Evolutionary conservation across 2,797 vertebrate genomes (phyloP).

Genomic region (Vipera latastei): DNA sequence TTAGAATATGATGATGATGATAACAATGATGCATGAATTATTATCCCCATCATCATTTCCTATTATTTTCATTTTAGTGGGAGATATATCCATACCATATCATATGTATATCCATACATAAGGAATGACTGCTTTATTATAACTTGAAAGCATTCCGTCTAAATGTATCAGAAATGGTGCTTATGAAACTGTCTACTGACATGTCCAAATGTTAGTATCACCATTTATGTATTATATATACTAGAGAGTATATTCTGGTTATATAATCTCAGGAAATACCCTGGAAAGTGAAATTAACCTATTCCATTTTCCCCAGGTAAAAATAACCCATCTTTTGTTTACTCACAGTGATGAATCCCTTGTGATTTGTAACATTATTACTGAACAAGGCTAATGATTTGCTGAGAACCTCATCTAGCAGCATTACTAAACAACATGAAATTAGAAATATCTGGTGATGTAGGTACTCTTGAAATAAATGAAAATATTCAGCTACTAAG

Average conservation of each 20-base stretch:
- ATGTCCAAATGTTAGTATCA: conserved; percentile 16
- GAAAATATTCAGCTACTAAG: conserved; percentile 77
- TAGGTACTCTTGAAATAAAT: conserved; percentile 73
- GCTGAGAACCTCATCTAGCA: conserved; percentile 77
- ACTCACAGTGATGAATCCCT: conserved; percentile 70
- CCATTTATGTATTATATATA: conserved; percentile 28
- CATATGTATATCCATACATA: background rate
- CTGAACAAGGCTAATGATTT: conserved; percentile 82
- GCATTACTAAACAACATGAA: conserved; percentile 73
- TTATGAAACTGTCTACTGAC: background rate
- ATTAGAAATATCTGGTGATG: conserved; percentile 76
- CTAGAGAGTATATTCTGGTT: conserved; percentile 59
- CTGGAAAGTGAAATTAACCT: conserved; percentile 69
- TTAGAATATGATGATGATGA: background rate
- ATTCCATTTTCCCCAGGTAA: conserved; percentile 63
- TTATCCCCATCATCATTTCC: background rate
- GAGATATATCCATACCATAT: background rate
- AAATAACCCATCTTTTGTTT: conserved; percentile 69
- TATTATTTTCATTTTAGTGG: background rate
- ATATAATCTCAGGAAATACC: conserved; percentile 65
- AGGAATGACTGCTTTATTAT: background rate
- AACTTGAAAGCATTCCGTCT: background rate
- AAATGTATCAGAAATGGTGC: background rate
- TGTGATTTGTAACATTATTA: conserved; percentile 77
- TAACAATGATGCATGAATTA: background rate